Evolutionary conservation across 2,797 vertebrate species (phyloP).

Genomic region (Poeciliopsis infans): DNA sequence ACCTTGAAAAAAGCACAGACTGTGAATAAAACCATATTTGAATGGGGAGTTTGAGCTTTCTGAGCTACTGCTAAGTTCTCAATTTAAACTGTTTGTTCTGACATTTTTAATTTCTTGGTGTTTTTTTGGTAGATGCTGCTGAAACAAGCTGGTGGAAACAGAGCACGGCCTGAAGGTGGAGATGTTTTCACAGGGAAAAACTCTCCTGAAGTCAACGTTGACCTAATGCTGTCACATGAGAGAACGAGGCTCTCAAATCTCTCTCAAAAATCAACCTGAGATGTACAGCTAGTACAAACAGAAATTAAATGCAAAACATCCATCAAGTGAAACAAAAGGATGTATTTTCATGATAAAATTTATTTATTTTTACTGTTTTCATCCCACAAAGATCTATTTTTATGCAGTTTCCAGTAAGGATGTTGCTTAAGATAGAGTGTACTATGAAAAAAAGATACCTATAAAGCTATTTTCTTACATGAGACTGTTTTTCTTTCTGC

Average conservation of each 20-base stretch:
- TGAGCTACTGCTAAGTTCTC: conserved; percentile 23
- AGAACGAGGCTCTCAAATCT: conserved; percentile 32
- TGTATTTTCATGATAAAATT: conserved; percentile 48
- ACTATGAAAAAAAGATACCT: conserved; percentile 32
- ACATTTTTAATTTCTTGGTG: conserved; percentile 12
- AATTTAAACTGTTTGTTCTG: conserved; percentile 30
- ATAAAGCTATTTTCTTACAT: conserved; percentile 44
- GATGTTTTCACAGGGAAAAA: conserved; percentile 62
- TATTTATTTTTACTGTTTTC: conserved; percentile 64
- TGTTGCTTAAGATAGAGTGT: conserved; percentile 42
- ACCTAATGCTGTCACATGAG: conserved; percentile 41
- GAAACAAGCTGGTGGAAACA: conserved; percentile 58
- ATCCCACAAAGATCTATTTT: conserved; percentile 53
- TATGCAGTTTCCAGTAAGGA: conserved; percentile 56
- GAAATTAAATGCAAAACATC: conserved; percentile 30
- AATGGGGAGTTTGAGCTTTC: conserved; percentile 7
- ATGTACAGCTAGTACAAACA: conserved; percentile 13
- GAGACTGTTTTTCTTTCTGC: conserved; percentile 17
- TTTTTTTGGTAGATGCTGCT: conserved; percentile 63
- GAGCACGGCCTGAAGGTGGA: conserved; percentile 69
- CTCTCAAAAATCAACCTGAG: conserved; percentile 21
- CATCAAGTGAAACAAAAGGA: conserved; percentile 22
- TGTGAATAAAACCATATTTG: conserved; percentile 7
- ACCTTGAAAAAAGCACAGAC: conserved; percentile 27
- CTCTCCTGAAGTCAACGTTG: conserved; percentile 22